Percentiles rank a stretch among this genome's conserved stretches.
phyloP scores from a whole-genome alignment of 2,888 invertebrate species.

The Vanessa cardui region DNA sequence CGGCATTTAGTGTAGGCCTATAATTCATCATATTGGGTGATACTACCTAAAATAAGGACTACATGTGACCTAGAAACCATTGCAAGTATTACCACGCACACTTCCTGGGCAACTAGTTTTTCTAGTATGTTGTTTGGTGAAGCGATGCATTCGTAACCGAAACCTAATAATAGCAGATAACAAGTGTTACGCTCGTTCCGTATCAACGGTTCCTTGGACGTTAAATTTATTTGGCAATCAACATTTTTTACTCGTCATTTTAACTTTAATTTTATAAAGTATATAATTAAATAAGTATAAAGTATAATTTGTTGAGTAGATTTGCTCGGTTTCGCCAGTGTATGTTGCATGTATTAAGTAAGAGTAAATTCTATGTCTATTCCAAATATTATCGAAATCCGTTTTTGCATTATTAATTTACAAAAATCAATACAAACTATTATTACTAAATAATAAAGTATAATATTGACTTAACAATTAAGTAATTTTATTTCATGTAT shows the following conservation, averaged over 20 bases:
- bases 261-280: too few species aligned
- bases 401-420: too few species aligned
- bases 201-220: slow-evolving; percentile 59
- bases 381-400: too few species aligned
- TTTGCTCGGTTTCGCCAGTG: too few species aligned
- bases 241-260: slow-evolving; percentile 3
- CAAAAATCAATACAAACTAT: not conserved
- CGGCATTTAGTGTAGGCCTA: not conserved
- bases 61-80: slow-evolving; percentile 25
- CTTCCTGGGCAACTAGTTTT: slow-evolving; percentile 42
- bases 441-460: not conserved
- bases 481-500: not conserved
- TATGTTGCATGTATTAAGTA: too few species aligned
- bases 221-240: slow-evolving; percentile 38
- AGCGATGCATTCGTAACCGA: slow-evolving; percentile 48
- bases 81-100: slow-evolving; percentile 19
- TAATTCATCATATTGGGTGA: slow-evolving; percentile 16
- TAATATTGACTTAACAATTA: not conserved
- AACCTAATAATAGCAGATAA: slow-evolving; percentile 50
- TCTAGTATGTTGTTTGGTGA: slow-evolving; percentile 45
- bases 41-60: slow-evolving; percentile 20
- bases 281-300: too few species aligned
- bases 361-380: too few species aligned
- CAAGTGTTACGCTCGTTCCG: slow-evolving; percentile 76
- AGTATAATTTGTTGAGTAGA: too few species aligned